Base-by-base conservation (phyloP, 2,113 vertebrate species). In the Myocastor coypus region DNA sequence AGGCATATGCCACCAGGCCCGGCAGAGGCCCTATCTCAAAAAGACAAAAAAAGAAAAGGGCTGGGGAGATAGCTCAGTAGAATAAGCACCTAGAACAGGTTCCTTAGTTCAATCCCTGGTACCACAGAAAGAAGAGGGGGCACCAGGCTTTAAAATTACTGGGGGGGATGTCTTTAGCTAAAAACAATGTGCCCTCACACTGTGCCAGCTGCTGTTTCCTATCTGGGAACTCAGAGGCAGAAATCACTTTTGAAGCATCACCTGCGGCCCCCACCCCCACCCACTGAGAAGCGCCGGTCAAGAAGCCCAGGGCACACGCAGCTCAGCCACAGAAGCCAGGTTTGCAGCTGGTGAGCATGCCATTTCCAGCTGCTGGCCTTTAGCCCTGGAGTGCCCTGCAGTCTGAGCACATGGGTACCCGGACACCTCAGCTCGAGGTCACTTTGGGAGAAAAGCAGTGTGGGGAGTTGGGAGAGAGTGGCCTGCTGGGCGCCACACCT, bases 171-270 rank as follows among this genome's bases (percentile, higher is more conserved):
- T 80, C 30, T 42, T 22, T 22, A 55, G 22, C 17, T 50, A 59
- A 42, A 69, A 81, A 34, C 30, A 68, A 24, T 77, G 64, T 68
- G 24, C 83, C 37, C 30, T 52, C 19, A 24, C 0, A 13, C 32
- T 42, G 63, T 52, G 28, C 50, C n/a, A 59, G 55, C 63, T 37
- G 57, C 46, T 40, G 10, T 80, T 94, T 92, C 64, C 87, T 52
- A 22, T 1, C 2, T 12, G 20, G 50, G 34, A 37, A 19, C 40
- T 77, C 63, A 75, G 71, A 83, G 69, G 34, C 68, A 24, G 83
- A 91, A 95, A 77, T 59, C 52, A 57, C 32, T 63, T 92, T 7
- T 66, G 34, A 61, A 32, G 50, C 68, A 28, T 37, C 83, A 34
- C 26, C 19, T 50, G 5, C 16, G 8, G 1, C 13, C 34, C 9